Evolutionary conservation across 2,797 vertebrate species (phyloP).

Genomic region (Periophthalmus magnuspinnatus): DNA sequence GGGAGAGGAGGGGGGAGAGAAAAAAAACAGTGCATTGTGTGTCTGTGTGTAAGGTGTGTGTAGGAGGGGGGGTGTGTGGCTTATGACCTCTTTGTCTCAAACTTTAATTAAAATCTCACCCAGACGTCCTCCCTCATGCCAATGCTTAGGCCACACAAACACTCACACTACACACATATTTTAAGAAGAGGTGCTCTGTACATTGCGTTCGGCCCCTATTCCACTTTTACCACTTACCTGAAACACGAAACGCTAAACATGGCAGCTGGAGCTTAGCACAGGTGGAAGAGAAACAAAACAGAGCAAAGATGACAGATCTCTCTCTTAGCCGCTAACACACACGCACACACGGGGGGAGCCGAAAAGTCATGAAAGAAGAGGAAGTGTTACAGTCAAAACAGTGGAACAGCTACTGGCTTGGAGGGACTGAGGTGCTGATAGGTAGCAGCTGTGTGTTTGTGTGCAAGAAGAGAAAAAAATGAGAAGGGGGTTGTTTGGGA

Average conservation of each 20-base stretch:
- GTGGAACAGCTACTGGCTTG: slow-evolving; percentile 73
- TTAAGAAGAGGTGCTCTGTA: slow-evolving; percentile 38
- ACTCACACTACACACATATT: slow-evolving; percentile 32
- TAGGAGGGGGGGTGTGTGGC: slow-evolving; percentile 74
- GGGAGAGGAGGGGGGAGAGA: slow-evolving; percentile 69
- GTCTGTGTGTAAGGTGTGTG: slow-evolving; percentile 54
- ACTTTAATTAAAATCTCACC: slow-evolving; percentile 86
- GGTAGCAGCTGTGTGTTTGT: slow-evolving; percentile 71
- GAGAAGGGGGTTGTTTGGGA: slow-evolving; percentile 11
- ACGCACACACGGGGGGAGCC: slow-evolving; percentile 39
- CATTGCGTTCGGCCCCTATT: slow-evolving; percentile 55
- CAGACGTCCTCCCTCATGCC: slow-evolving; percentile 81
- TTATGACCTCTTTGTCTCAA: slow-evolving; percentile 84
- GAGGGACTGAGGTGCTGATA: slow-evolving; percentile 74
- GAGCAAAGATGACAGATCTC: slow-evolving; percentile 75
- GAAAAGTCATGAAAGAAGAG: slow-evolving; percentile 74
- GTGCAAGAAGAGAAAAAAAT: slow-evolving; percentile 31
- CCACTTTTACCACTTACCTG: slow-evolving; percentile 54
- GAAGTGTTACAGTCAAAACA: slow-evolving; percentile 78
- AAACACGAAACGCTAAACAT: slow-evolving; percentile 73
- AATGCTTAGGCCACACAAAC: slow-evolving; percentile 69
- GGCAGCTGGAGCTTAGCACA: slow-evolving; percentile 80
- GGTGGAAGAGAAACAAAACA: slow-evolving; percentile 77
- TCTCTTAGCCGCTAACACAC: slow-evolving; percentile 33
- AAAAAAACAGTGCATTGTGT: slow-evolving; percentile 74